These are phyloP conservation scores for Procavia capensis DNA, from an alignment of 2,113 vertebrate genomes.

Conservation along the genomic window DNA sequence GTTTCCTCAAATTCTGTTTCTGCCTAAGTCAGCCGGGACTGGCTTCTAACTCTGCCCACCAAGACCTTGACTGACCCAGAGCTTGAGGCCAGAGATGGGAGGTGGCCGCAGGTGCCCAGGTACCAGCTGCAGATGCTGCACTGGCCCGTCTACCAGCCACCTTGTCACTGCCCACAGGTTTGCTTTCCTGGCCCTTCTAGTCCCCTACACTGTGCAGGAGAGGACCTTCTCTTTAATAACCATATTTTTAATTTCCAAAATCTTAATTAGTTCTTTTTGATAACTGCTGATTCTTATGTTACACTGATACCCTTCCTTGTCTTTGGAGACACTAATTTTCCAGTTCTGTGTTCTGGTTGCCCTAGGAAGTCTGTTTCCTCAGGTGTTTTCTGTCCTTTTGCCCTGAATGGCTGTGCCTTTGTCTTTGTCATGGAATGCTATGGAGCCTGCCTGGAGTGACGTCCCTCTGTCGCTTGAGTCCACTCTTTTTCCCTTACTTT, in stretches of 20 bases:
- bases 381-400: background rate
- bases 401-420: background rate
- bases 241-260: background rate
- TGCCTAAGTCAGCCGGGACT: background rate
- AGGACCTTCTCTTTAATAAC: background rate
- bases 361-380: background rate
- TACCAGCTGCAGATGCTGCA: rapidly evolving
- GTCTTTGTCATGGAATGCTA: background rate
- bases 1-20: background rate
- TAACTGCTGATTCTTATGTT: constrained; percentile 36
- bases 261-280: background rate
- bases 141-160: background rate
- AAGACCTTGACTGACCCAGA: background rate
- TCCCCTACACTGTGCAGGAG: background rate
- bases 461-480: background rate
- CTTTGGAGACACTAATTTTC: background rate
- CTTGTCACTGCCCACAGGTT: no score
- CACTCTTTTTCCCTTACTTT: background rate
- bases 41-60: background rate
- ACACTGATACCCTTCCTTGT: background rate
- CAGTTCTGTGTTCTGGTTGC: background rate
- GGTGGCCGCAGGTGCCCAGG: background rate
- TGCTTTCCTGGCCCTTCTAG: background rate
- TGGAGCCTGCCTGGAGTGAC: background rate
- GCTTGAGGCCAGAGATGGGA: background rate